These are phyloP conservation scores for Agonopterix subpropinquella DNA, from an alignment of 2,888 invertebrate species.

Conservation along the genomic window DNA sequence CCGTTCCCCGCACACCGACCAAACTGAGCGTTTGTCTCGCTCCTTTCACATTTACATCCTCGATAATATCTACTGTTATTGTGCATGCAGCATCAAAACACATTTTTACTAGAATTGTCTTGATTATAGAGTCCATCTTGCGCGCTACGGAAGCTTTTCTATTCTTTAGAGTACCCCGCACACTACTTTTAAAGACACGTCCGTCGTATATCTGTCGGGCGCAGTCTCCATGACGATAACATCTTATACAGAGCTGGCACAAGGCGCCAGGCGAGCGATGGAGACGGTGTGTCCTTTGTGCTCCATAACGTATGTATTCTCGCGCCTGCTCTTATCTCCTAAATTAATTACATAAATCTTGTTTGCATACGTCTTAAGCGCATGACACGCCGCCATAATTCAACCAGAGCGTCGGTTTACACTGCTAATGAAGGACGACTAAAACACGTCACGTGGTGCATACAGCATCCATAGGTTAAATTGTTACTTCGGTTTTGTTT, in stretches of 20 bases:
- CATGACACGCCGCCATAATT: slow-evolving; percentile 70
- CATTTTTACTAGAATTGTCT: neutral
- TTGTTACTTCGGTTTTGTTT: no score
- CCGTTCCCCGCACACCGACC: slow-evolving; percentile 29
- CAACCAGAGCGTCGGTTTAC: slow-evolving; percentile 61
- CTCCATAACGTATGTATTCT: slow-evolving; percentile 53
- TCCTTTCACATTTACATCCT: slow-evolving; percentile 31
- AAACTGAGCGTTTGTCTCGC: slow-evolving; percentile 28
- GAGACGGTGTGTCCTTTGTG: slow-evolving; percentile 48
- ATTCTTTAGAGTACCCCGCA: neutral
- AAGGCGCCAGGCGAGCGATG: slow-evolving; percentile 19
- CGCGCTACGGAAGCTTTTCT: neutral
- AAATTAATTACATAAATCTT: slow-evolving; percentile 76
- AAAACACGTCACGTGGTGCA: slow-evolving; percentile 25
- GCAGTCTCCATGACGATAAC: slow-evolving; percentile 11
- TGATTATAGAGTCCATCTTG: neutral
- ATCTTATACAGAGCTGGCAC: slow-evolving; percentile 23
- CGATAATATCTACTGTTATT: slow-evolving; percentile 24
- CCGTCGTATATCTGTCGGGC: neutral
- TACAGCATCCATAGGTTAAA: neutral
- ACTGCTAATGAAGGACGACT: slow-evolving; percentile 66
- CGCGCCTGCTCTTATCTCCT: slow-evolving; percentile 67
- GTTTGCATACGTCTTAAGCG: slow-evolving; percentile 74
- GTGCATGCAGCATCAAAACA: neutral
- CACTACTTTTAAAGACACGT: neutral